Conservation (phyloP, 2,113 vertebrate genomes). For the Cryptomyrus ogoouensis region DNA sequence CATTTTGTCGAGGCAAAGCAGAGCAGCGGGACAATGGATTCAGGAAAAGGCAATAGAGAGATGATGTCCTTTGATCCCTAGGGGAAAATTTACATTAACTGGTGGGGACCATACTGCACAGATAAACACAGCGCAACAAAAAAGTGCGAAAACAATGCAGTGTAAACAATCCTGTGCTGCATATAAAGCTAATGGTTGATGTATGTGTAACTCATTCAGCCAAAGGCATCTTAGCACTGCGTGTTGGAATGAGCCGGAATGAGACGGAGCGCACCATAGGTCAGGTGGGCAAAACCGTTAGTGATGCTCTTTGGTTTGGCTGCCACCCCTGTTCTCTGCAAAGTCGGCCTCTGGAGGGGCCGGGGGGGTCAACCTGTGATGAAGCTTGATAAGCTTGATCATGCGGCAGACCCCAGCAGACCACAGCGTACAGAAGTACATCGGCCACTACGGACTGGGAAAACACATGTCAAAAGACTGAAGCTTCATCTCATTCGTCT, state of each 20-base stretch:
- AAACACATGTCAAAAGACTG: too few species aligned
- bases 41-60: background rate
- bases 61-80: background rate
- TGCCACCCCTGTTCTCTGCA: background rate
- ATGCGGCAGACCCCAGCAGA: too few species aligned
- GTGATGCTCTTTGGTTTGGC: background rate
- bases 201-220: background rate
- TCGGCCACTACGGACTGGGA: too few species aligned
- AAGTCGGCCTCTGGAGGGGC: background rate
- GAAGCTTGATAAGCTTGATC: too few species aligned
- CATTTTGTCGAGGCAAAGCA: background rate
- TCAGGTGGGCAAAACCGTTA: background rate
- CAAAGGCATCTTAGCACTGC: background rate
- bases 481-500: background rate
- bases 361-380: too few species aligned
- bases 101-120: background rate
- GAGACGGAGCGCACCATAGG: background rate
- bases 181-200: background rate
- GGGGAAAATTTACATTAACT: background rate
- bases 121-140: background rate
- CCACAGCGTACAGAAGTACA: too few species aligned
- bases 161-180: background rate
- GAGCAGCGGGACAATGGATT: background rate
- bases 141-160: background rate
- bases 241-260: background rate